A percentile compares a stretch with the other conserved stretches of the same genome.
phyloP scores from a whole-genome alignment of 2,797 vertebrate species.

The Macropodus opercularis region DNA sequence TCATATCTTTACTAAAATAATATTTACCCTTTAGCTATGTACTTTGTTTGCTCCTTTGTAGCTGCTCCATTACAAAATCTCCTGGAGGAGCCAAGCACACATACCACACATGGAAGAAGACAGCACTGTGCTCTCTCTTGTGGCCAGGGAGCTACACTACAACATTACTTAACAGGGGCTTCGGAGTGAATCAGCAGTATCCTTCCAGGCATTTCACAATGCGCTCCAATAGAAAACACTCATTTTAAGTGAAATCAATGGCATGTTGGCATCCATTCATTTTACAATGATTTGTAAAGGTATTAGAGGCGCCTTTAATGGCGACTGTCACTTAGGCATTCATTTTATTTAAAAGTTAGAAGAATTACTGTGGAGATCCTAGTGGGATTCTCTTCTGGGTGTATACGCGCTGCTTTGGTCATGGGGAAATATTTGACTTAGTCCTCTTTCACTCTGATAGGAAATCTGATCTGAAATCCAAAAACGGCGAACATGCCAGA shows the following conservation, averaged over 20 bases:
- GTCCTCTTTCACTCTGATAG: not conserved
- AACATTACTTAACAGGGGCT: slow-evolving; percentile 60
- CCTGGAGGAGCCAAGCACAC: slow-evolving; percentile 7
- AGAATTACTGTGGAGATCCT: not conserved
- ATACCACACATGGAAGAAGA: slow-evolving; percentile 32
- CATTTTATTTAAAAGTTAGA: slow-evolving; percentile 23
- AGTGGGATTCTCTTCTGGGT: not conserved
- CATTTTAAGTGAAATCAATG: slow-evolving; percentile 37
- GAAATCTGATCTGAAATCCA: slow-evolving; percentile 1
- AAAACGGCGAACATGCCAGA: slow-evolving; percentile 5
- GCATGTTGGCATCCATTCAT: slow-evolving; percentile 32
- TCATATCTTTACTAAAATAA: slow-evolving; percentile 1
- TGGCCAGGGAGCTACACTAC: slow-evolving; percentile 72
- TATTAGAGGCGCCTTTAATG: not conserved
- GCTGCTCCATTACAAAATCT: slow-evolving; percentile 45
- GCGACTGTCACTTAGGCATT: slow-evolving; percentile 12
- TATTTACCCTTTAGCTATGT: slow-evolving; percentile 20
- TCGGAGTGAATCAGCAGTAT: slow-evolving; percentile 77
- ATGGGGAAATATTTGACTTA: not conserved
- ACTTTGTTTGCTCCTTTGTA: slow-evolving; percentile 16
- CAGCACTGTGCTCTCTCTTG: slow-evolving; percentile 74
- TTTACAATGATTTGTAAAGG: slow-evolving; percentile 15
- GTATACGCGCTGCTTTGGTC: not conserved
- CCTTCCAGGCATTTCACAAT: slow-evolving; percentile 43
- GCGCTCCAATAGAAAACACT: slow-evolving; percentile 26